Evolutionary conservation across 2,113 vertebrate species (phyloP), one percentile per base, ranked within the genome.

Genomic region (Psammodynastes pulverulentus): DNA sequence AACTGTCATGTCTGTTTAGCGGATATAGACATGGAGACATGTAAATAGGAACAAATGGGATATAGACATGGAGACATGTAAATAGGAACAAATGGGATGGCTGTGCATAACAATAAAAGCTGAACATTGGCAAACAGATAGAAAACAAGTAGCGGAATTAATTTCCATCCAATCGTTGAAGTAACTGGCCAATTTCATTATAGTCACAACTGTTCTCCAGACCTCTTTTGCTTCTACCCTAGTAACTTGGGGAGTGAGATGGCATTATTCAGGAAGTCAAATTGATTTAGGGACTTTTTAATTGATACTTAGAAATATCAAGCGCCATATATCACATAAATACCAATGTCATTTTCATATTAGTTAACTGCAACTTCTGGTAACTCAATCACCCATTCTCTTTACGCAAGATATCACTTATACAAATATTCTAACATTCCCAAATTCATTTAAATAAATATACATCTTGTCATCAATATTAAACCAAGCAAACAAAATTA

Each of bases 401-500:
- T 51, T 39, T 29, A 79, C 43, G 45, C 48, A 39, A 79, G 34
- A 53, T n/a, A 10, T 53, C 53, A 17, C 51, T 92, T 53, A 54
- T 54, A 29, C 21, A 52, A 88, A 53, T 24, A n/a, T 88, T 53
- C 58, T 79, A 53, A 72, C 21, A 10, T 23, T n/a, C 29, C 3
- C 49, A 92, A 51, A 5, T n/a, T 9, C 48, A 45, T 88, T 54
- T 26, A 26, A 52, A 88, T 15, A n/a, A 54, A 54, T 88, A 43
- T 89, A 19, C 52, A 92, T 54, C 26, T 84, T 84, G 23, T 43
- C 86, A 62, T 84, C 29, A 88, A 88, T 46, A 93, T 93, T 62
- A 84, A 93, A 93, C 52, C 7, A 93, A 94, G 90, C 19, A 34
- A 94, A 92, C 90, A 90, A 84, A 93, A 93, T 93, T 62, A 91